These are phyloP conservation scores for Aphyosemion australe DNA, from an alignment of 2,113 vertebrate genomes.

Conservation along the genomic window DNA sequence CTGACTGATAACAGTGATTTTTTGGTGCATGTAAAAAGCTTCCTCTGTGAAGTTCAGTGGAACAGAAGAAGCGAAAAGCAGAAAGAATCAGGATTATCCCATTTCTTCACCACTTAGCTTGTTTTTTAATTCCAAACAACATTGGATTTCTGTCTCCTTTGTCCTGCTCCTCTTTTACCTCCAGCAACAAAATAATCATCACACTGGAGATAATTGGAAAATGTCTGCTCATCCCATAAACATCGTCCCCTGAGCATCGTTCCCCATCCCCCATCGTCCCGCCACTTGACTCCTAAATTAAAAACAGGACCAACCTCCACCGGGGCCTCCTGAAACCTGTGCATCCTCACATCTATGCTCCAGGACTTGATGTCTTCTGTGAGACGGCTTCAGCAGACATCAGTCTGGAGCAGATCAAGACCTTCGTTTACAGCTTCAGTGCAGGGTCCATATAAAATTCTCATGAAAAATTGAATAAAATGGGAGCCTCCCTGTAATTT, in stretches of 20 bases:
- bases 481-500: constrained; percentile 40
- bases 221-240: constrained; percentile 36
- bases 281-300: constrained; percentile 53
- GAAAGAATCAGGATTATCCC: too few species aligned
- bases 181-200: constrained; percentile 10
- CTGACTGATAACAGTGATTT: too few species aligned
- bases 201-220: constrained; percentile 26
- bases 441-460: constrained; percentile 25
- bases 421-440: not conserved
- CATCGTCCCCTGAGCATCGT: constrained; percentile 43
- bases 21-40: too few species aligned
- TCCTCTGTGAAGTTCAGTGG: too few species aligned
- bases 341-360: not conserved
- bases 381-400: not conserved
- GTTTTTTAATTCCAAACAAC: too few species aligned
- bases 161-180: constrained; percentile 21
- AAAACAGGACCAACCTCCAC: constrained; percentile 29
- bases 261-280: constrained; percentile 50
- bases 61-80: too few species aligned
- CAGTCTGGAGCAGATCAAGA: constrained; percentile 5
- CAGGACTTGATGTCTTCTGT: not conserved
- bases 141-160: too few species aligned
- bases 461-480: constrained; percentile 77
- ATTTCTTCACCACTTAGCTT: not conserved
- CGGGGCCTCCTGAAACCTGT: constrained; percentile 27